Evolutionary conservation across 2,888 invertebrate species (phyloP), one percentile per base, ranked within the genome.

Genomic region (Stictocephala bisonia): DNA sequence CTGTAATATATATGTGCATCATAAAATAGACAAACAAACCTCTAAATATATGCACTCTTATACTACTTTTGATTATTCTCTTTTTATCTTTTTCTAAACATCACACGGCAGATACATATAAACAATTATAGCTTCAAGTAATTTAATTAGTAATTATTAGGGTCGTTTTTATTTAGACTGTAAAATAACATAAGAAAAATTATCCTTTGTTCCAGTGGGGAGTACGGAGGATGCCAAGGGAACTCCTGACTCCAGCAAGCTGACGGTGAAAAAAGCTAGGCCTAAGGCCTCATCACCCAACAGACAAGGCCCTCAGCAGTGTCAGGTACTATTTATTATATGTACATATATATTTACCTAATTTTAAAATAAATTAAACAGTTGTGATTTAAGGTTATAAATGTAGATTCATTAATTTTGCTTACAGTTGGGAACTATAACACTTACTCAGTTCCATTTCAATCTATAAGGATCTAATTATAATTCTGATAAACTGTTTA

Each of bases 241-340:
- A 40, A 82, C 84, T 70, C 84, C 86, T 40, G 88, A 88, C 80
- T 86, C 86, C 60, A 86, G 86, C 67, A 88, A 88, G 82, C 84
- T 87, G 81, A 85, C 87, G 51, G 88, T 87, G 77, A 91, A 91
- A 83, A 89, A 91, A 83, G 88, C 90, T 78, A 90, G 95, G 77
- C 92, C 93, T 27, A 96, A 96, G 84, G 91, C 94, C 77, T 91
- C 94, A 69, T 95, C 95, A 48, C 95, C 95, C 48, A 95, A 94
- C 84, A 86, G 95, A 75, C 95, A 95, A 85, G 95, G 95, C 74
- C 95, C 95, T 64, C 95, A 95, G 82, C 94, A 94, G 84, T 96
- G 96, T 85, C 95, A 94, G 88, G 95, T 96, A 85, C 86, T 86
- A 31, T 56, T 50, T 35, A 24, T 48, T 24, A 26, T 2, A 20